Evolutionary conservation across 2,113 vertebrate species (phyloP).

Genomic region (Planiliza haematocheilus): DNA sequence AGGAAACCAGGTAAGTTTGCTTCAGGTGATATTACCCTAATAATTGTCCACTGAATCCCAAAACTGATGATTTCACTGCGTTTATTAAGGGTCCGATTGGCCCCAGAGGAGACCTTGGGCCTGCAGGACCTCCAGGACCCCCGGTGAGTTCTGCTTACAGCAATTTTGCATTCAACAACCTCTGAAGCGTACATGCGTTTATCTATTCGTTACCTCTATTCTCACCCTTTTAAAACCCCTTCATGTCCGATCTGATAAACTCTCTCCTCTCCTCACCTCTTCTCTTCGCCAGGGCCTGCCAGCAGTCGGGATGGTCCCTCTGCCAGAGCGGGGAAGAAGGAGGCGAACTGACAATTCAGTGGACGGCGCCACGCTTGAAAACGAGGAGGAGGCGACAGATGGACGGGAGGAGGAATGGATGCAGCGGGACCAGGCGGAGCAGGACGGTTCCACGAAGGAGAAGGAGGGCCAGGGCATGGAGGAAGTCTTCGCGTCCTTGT

Average conservation of each 20-base stretch:
- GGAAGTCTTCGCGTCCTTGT: slow-evolving; percentile 94
- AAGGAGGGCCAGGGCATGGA: slow-evolving; percentile 92
- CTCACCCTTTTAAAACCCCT: not conserved
- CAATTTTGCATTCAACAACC: not conserved
- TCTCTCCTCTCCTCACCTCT: not conserved
- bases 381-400: slow-evolving; percentile 72
- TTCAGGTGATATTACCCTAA: not conserved
- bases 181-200: not conserved
- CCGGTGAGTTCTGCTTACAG: slow-evolving; percentile 86
- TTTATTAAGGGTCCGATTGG: slow-evolving; percentile 90
- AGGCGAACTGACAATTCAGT: slow-evolving; percentile 85
- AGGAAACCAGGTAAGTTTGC: slow-evolving; percentile 78
- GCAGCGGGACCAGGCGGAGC: slow-evolving; percentile 70
- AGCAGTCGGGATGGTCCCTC: slow-evolving; percentile 60
- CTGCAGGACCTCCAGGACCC: slow-evolving; percentile 89
- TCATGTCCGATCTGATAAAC: not conserved
- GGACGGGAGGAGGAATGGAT: slow-evolving; percentile 72
- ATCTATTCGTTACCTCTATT: not conserved
- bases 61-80: not conserved
- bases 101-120: slow-evolving; percentile 91
- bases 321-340: slow-evolving; percentile 82
- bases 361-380: slow-evolving; percentile 81
- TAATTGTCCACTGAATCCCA: not conserved
- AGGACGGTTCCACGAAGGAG: slow-evolving; percentile 71
- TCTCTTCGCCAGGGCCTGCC: slow-evolving; percentile 53